Base-by-base conservation (phyloP, 2,888 invertebrate species). In the Byasa hedistus region DNA sequence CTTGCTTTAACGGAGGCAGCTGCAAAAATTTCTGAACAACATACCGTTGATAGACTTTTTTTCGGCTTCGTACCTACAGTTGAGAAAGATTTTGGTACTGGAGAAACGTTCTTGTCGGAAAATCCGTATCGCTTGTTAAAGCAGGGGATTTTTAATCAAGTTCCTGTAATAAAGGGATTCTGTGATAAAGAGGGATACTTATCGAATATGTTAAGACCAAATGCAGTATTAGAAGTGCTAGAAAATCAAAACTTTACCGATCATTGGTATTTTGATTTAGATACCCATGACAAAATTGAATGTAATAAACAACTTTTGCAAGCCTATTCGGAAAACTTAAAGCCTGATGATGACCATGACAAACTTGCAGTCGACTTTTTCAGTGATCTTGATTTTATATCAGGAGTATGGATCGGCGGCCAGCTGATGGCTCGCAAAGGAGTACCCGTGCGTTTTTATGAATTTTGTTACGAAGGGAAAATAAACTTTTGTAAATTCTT, bases 111-210 rank as follows among this genome's bases (percentile, higher is more conserved):
- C 68, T 69, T 82, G 60, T 80, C 76, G 4, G 69, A 73, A 3
- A 69, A 44, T 83, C 94, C 73, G 69, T 93, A 76, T 72, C 87
- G 75, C 24, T 61, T 87, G 39, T 65, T 92, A 58, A 82, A 83
- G 68, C 75, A 82, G 61, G 84, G 84, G n/a, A 78, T 79, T 51
- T 82, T 85, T 58, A 74, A 80, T 12, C 76, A 80, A 24, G 86
- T 93, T 24, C 92, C 93, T 0, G 72, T 86, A 1, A 81, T 93
- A 22, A 86, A 87, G 79, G 93, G 93, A 22, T 91, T 92, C 69
- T 91, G 87, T 68, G 81, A 85, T 1, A 81, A 77, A 2, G 93
- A 93, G 75, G 92, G 93, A 1, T 76, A 86, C 17, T 73, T 86
- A 24, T 83, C 86, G 74, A 69, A 63, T 24, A 48, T 73, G 58